phyloP scores from a whole-genome alignment of 2,797 vertebrate species.

The Siniperca undulata region DNA sequence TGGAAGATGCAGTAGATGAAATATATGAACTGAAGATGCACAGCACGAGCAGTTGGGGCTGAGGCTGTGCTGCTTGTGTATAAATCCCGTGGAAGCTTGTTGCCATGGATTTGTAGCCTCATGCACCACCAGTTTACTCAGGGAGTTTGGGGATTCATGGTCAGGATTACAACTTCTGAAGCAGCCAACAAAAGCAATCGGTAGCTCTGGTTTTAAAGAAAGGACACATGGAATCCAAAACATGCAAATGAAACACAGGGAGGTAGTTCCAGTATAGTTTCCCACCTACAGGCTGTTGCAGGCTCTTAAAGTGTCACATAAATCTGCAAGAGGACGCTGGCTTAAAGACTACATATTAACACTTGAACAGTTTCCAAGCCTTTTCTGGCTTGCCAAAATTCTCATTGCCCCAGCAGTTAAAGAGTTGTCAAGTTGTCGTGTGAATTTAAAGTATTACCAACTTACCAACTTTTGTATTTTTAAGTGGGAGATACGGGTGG shows the following conservation, averaged over 20 bases:
- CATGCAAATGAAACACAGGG: conserved; percentile 15
- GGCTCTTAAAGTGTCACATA: conserved; percentile 28
- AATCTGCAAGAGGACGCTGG: conserved; percentile 16
- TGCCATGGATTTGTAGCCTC: conserved; percentile 71
- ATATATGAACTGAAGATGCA: conserved; percentile 15
- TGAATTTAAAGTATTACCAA: conserved; percentile 7
- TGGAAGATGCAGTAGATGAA: conserved; percentile 18
- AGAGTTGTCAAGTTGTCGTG: conserved; percentile 12
- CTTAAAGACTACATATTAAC: conserved; percentile 16
- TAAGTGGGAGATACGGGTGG: background rate
- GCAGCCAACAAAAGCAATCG: conserved; percentile 23
- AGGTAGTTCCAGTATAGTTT: conserved; percentile 1
- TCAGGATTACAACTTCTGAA: conserved; percentile 45
- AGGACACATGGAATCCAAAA: conserved; percentile 15
- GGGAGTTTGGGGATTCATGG: conserved; percentile 47
- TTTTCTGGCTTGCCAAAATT: conserved; percentile 22
- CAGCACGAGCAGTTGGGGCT: conserved; percentile 6
- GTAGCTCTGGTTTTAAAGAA: conserved; percentile 14
- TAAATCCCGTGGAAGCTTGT: conserved; percentile 45
- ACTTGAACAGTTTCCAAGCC: conserved; percentile 23
- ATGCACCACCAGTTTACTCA: conserved; percentile 47
- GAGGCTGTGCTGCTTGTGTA: conserved; percentile 15
- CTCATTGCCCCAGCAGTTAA: conserved; percentile 8
- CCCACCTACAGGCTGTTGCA: conserved; percentile 21
- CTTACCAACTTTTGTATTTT: background rate